Percentiles rank a stretch among this genome's conserved stretches.
These are phyloP conservation scores for Eulacestoma nigropectus DNA, from an alignment of 2,113 vertebrate species.

Conservation along the genomic window DNA sequence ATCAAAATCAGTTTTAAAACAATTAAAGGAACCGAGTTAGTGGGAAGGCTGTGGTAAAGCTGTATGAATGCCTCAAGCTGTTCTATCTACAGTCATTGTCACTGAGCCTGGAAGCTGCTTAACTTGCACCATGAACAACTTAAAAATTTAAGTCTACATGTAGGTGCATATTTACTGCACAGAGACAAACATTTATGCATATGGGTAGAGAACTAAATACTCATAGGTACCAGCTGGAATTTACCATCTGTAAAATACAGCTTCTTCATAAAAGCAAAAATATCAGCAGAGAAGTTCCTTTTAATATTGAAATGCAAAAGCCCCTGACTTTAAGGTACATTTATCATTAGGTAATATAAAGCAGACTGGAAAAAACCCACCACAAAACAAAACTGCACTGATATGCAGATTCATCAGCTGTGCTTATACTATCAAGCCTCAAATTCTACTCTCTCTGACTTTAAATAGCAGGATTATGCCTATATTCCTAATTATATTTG, in stretches of 20 bases:
- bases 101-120: background rate
- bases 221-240: background rate
- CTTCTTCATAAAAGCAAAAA: background rate
- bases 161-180: background rate
- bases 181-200: background rate
- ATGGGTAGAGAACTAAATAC: background rate
- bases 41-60: background rate
- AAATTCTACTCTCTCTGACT: background rate
- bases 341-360: background rate
- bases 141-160: background rate
- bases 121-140: background rate
- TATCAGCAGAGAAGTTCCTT: background rate
- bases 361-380: background rate
- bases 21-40: background rate
- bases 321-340: background rate
- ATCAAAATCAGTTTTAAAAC: background rate
- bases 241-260: background rate
- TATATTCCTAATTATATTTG: background rate
- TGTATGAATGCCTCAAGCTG: background rate
- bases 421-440: background rate
- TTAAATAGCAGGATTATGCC: background rate
- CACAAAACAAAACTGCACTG: background rate
- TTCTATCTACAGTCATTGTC: background rate
- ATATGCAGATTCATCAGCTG: background rate
- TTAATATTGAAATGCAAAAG: background rate